Evolutionary conservation across 2,113 vertebrate genomes (phyloP).

Genomic region (Sinocyclocheilus anophthalmus): DNA sequence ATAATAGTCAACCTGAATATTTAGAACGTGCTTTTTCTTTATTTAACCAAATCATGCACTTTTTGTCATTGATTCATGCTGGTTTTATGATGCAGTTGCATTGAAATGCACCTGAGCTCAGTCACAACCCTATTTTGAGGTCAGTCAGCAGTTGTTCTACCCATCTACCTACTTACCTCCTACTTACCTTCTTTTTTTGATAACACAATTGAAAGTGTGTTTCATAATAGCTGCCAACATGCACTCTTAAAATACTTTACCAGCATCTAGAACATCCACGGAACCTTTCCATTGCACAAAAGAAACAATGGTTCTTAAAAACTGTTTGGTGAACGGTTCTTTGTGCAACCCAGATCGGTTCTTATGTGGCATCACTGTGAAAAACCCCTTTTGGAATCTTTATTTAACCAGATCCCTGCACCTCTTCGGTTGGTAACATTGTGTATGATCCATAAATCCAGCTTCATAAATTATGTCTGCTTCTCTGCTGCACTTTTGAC

Average conservation of each 20-base stretch:
- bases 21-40: not conserved
- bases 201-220: not conserved
- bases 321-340: too few species aligned
- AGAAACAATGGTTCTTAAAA: too few species aligned
- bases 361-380: not conserved
- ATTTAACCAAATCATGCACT: not conserved
- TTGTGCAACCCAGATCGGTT: not conserved
- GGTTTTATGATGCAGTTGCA: not conserved
- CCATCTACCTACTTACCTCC: not conserved
- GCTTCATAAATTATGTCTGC: not conserved
- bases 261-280: too few species aligned
- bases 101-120: not conserved
- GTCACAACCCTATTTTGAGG: constrained; percentile 21
- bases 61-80: not conserved
- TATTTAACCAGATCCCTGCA: not conserved
- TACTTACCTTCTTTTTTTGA: not conserved
- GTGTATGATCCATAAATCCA: not conserved
- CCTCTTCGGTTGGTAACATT: not conserved
- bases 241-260: not conserved
- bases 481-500: constrained; percentile 4
- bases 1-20: not conserved
- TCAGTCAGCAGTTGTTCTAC: constrained; percentile 26
- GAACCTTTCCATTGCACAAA: not conserved
- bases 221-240: not conserved
- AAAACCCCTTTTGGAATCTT: not conserved